These are phyloP conservation scores for Urocyon cinereoargenteus DNA, from an alignment of 2,797 vertebrate genomes.

Conservation along the genomic window DNA sequence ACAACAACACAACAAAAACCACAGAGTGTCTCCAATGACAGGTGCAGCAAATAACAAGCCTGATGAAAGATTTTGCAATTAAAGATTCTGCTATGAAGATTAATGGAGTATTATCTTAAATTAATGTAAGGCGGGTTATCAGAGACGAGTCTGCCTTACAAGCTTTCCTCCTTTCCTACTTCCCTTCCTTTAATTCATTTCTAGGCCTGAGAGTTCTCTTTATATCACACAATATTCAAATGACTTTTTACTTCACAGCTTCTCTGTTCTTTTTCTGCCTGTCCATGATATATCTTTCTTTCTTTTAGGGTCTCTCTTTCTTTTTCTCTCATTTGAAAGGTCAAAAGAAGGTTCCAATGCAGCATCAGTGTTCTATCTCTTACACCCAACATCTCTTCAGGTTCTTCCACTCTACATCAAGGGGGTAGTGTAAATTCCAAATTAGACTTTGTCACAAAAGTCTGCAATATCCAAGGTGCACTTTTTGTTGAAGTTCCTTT, in stretches of 20 bases:
- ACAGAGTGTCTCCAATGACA: conserved; percentile 85
- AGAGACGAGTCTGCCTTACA: conserved; percentile 40
- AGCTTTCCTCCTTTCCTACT: neutral
- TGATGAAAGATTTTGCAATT: conserved; percentile 89
- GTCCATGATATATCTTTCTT: neutral
- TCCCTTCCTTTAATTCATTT: neutral
- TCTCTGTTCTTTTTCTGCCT: neutral
- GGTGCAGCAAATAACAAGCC: conserved; percentile 87
- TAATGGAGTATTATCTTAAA: conserved; percentile 87
- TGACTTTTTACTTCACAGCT: neutral
- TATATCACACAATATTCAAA: neutral
- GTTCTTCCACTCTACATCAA: neutral
- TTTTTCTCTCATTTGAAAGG: neutral
- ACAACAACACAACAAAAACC: conserved; percentile 82
- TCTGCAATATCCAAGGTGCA: neutral
- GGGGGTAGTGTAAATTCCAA: neutral
- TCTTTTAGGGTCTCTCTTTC: neutral
- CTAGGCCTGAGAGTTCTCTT: neutral
- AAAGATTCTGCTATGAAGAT: conserved; percentile 87
- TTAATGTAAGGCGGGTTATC: conserved; percentile 83
- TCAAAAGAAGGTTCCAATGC: neutral
- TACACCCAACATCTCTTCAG: accelerated
- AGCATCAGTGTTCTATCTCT: neutral
- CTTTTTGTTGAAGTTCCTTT: neutral
- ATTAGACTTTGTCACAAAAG: neutral